Conservation (phyloP, 2,797 vertebrate genomes). For the Lagorchestes hirsutus region DNA sequence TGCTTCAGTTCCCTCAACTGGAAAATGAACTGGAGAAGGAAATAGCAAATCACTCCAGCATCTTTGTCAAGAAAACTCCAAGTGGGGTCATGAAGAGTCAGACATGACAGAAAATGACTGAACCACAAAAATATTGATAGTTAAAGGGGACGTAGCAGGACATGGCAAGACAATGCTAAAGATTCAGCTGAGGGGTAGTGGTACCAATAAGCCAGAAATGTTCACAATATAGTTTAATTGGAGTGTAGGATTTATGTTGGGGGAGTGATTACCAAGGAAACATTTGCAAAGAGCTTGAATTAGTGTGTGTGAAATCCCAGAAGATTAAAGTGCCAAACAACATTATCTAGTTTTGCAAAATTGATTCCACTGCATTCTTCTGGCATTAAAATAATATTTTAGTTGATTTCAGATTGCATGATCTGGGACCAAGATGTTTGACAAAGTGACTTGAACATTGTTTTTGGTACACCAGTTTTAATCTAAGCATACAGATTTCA, state of each 20-base stretch:
- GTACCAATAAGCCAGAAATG: not conserved
- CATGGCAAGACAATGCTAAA: not conserved
- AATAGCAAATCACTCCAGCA: too few relatives aligned
- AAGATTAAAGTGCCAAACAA: conserved; percentile 20
- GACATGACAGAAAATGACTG: not conserved
- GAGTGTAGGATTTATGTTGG: not conserved
- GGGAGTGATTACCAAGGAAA: not conserved
- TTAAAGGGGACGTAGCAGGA: not conserved
- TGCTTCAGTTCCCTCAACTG: not conserved
- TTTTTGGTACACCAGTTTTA: conserved; percentile 6
- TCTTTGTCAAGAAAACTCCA: too few relatives aligned
- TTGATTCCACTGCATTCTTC: not conserved
- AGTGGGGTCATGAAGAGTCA: not conserved
- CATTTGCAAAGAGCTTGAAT: not conserved
- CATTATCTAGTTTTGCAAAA: not conserved
- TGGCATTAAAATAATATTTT: conserved; percentile 17
- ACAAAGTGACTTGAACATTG: not conserved
- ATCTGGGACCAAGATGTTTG: conserved; percentile 10
- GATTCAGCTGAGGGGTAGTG: not conserved
- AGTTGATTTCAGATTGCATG: conserved; percentile 12
- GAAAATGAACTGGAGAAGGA: not conserved
- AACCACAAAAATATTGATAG: not conserved
- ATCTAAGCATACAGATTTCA: not conserved
- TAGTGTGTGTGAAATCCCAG: conserved; percentile 28
- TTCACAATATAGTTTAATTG: not conserved